These are phyloP conservation scores for Phrynocephalus guinanensis DNA, from an alignment of 2,797 vertebrate genomes.

Conservation along the genomic window DNA sequence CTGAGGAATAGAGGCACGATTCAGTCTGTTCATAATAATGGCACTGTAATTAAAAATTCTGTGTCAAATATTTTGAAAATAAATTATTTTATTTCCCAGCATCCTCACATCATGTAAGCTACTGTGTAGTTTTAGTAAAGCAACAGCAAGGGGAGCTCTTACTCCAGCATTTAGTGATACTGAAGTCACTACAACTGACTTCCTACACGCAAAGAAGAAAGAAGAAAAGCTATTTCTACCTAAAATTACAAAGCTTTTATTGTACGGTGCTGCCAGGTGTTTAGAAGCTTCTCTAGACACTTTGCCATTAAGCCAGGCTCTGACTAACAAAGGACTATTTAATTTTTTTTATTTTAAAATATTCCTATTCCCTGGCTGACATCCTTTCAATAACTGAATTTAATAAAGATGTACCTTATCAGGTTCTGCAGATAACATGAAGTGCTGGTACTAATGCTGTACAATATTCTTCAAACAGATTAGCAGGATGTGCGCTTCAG, in stretches of 20 bases:
- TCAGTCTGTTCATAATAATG: background rate
- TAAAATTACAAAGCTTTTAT: constrained; percentile 85
- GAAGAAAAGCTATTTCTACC: constrained; percentile 92
- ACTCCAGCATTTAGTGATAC: constrained; percentile 80
- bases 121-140: constrained; percentile 79
- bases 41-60: constrained; percentile 25
- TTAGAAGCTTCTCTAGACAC: constrained; percentile 80
- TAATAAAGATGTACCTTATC: constrained; percentile 99
- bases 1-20: background rate
- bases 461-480: constrained; percentile 92
- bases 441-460: constrained; percentile 90
- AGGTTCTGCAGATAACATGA: constrained; percentile 90
- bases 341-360: constrained; percentile 91
- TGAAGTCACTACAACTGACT: constrained; percentile 63
- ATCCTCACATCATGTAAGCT: constrained; percentile 8
- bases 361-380: constrained; percentile 88
- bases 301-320: constrained; percentile 82
- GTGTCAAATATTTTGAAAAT: constrained; percentile 35
- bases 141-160: constrained; percentile 97
- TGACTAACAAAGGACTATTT: constrained; percentile 82
- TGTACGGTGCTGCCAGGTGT: constrained; percentile 82
- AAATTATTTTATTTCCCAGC: constrained; percentile 54
- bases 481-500: constrained; percentile 85
- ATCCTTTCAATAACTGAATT: constrained; percentile 91
- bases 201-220: constrained; percentile 74